phyloP scores from a whole-genome alignment of 2,113 vertebrate genomes.

The Machaerirhynchus nigripectus region DNA sequence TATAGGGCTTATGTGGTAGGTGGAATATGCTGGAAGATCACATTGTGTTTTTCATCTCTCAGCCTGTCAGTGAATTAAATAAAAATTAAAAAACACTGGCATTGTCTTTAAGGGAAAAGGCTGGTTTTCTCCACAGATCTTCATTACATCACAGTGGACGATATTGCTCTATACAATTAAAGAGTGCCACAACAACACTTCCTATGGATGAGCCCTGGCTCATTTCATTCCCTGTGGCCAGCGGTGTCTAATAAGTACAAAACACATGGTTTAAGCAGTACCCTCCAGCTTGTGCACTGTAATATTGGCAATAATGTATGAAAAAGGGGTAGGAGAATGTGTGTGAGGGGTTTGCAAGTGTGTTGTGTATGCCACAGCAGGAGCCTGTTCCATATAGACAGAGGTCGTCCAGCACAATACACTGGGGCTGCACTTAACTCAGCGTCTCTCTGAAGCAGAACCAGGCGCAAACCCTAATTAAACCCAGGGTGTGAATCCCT shows the following conservation, averaged over 20 bases:
- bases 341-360: background rate
- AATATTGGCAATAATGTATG: background rate
- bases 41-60: background rate
- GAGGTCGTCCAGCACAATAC: background rate
- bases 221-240: slow-evolving; percentile 24
- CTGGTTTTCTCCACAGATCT: background rate
- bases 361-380: background rate
- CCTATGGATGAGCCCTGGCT: background rate
- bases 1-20: background rate
- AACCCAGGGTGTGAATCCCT: slow-evolving; percentile 47
- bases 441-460: slow-evolving; percentile 30
- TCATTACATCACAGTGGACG: slow-evolving; percentile 1
- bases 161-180: slow-evolving; percentile 26
- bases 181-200: background rate
- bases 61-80: background rate
- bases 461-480: slow-evolving; percentile 41
- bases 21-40: background rate
- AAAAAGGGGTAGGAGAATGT: background rate
- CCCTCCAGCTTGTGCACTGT: background rate
- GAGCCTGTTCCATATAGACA: background rate
- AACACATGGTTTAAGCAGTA: slow-evolving; percentile 1
- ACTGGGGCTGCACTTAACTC: slow-evolving; percentile 2
- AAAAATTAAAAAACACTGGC: slow-evolving; percentile 32
- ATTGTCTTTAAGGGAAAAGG: background rate
- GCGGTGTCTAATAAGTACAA: slow-evolving; percentile 46